Base-by-base conservation (phyloP, 2,797 vertebrate genomes). In the Anguilla megastoma region DNA sequence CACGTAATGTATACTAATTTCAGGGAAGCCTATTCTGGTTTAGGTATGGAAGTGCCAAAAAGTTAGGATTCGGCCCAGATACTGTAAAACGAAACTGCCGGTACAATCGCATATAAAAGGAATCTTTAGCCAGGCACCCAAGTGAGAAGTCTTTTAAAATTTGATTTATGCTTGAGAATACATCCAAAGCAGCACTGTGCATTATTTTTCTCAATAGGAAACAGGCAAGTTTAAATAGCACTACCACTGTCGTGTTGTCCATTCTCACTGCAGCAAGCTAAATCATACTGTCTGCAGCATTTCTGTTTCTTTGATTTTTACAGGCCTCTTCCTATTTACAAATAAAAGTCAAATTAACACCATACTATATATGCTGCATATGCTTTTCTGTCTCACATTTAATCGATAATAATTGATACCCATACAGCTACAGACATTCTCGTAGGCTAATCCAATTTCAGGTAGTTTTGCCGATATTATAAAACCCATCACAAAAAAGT, bases 271-370 rank as follows among this genome's bases (percentile, higher is more conserved):
- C 71, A 76, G 12, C 41, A 45, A 45, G 41, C 41, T 36, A 76
- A 76, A 76, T 76, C 71, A 76, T 14, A 45, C 33, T 36, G 33
- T 36, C 71, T 36, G 2, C 14, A 36, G 71, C 71, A 76, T 12
- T 33, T 30, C 2, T n/a, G 88, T 84, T 86, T 84, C 90, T 80
- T 85, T 60, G 56, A 85, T 87, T 84, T 60, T 54, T 24, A 18
- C 30, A 45, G 86, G 85, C 18, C 76, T 80, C 48, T 5, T n/a
- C 85, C 86, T 82, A 89, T 58, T 16, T 85, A 85, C 14, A 54
- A 21, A 84, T 52, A 50, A 54, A 52, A 24, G 9, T 74, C 41
- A 74, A 30, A 74, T 79, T 10, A 69, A 63, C 21, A 63, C 7
- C 16, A 63, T 24, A 63, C 24, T 63, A 63, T 24, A 63, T 18